A percentile compares a stretch with the other conserved stretches of the same genome.
phyloP scores from a whole-genome alignment of 2,797 vertebrate species.

The Ceyx erithaca region DNA sequence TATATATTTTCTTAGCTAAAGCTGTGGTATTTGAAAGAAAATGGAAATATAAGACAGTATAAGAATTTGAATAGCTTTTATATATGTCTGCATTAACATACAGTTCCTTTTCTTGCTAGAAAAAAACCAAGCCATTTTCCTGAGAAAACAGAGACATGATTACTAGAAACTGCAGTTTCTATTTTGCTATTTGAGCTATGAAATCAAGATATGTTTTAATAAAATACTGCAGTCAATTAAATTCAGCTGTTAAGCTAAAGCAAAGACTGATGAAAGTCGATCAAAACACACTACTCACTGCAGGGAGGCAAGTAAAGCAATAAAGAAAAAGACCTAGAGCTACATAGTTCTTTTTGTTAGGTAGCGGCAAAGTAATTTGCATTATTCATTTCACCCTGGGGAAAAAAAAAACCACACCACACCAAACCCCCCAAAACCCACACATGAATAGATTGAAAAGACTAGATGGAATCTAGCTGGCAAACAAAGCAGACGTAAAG shows the following conservation, averaged over 20 bases:
- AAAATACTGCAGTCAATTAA: slow-evolving; percentile 24
- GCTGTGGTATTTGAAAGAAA: slow-evolving; percentile 11
- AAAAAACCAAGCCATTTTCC: slow-evolving; percentile 3
- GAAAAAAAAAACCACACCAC: not conserved
- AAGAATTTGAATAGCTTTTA: slow-evolving; percentile 19
- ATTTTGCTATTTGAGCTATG: slow-evolving; percentile 5
- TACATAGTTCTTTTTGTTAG: not conserved
- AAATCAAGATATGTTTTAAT: slow-evolving; percentile 40
- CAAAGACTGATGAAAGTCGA: slow-evolving; percentile 11
- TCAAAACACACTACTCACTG: not conserved
- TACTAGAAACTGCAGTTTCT: not conserved
- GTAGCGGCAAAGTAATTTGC: slow-evolving; percentile 12
- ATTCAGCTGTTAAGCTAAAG: slow-evolving; percentile 19
- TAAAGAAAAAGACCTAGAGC: slow-evolving; percentile 14
- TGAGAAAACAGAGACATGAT: not conserved
- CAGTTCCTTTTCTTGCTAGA: not conserved
- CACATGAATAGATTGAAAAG: not conserved
- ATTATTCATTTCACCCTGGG: slow-evolving; percentile 23
- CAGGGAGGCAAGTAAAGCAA: not conserved
- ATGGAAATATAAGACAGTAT: not conserved
- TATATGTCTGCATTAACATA: not conserved
- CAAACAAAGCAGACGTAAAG: slow-evolving; percentile 7
- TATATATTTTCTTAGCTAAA: not conserved
- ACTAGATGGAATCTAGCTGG: not conserved
- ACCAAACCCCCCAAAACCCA: not conserved